Percentiles rank a stretch among this genome's conserved stretches.
phyloP scores from a whole-genome alignment of 2,888 invertebrate species.

The Rutpela maculata region DNA sequence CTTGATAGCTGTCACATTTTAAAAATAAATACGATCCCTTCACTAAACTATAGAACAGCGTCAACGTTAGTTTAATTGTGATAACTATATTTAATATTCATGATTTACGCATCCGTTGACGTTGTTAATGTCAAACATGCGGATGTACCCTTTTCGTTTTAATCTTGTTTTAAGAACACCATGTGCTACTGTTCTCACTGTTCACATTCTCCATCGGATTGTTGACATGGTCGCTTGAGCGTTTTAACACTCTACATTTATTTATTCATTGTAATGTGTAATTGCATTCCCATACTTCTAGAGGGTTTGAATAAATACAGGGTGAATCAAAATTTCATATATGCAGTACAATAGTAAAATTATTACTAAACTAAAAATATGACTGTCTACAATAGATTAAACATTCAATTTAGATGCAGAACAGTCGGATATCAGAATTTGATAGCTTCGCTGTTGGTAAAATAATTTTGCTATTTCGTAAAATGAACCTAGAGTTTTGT shows the following conservation, averaged over 20 bases:
- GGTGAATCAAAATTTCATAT: too few species aligned
- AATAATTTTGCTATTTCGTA: too few species aligned
- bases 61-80: constrained; percentile 10
- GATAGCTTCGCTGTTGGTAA: too few species aligned
- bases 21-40: background rate
- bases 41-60: background rate
- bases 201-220: background rate
- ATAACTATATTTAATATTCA: constrained; percentile 20
- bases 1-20: background rate
- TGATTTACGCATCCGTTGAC: constrained; percentile 27
- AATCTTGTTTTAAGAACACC: constrained; percentile 23
- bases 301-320: too few species aligned
- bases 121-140: constrained; percentile 15
- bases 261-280: background rate
- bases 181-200: constrained; percentile 4
- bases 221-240: background rate
- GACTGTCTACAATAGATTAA: too few species aligned
- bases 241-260: background rate
- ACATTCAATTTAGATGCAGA: too few species aligned
- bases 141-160: constrained; percentile 17
- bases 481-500: too few species aligned
- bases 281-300: background rate
- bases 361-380: too few species aligned
- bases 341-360: too few species aligned
- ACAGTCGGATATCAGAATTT: too few species aligned